Base-by-base conservation (phyloP, 2,797 vertebrate genomes). In the Psittacula echo region DNA sequence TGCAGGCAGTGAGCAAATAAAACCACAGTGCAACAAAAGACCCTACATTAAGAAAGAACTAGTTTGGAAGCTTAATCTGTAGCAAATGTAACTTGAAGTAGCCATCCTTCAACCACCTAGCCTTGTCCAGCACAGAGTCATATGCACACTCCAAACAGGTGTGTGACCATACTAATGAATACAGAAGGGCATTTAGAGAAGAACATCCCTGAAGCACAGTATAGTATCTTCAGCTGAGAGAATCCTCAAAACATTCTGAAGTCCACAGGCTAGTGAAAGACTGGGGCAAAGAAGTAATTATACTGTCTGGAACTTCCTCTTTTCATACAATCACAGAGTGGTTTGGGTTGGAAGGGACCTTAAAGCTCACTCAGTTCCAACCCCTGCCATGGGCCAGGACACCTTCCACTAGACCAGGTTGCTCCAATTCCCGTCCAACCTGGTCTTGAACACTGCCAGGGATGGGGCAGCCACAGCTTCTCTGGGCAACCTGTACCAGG, bases 41-140 rank as follows among this genome's bases (percentile, higher is more conserved):
- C 53, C 23, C 15, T 72, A 66, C 27, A 62, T 15, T 41, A 71
- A 26, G 23, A 67, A 29, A 61, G 30, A 68, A 23, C 3, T 58
- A 19, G 3, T 42, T 62, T 20, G 44, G 39, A 74, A 78, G 22
- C 3, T 44, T 66, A 39, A 45, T 10, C 7, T 48, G 6, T 22
- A 37, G 37, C 19, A 87, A 58, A 19, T 9, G 53, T 13, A 11
- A 41, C 4, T 30, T 45, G 41, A 81, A 93, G 41, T 9, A 37
- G 11, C 29, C 6, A 2, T 44, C 22, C 30, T 70, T 70, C 14
- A 14, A 20, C 7, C 13, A 1, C 2, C 13, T 6, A 13, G 5
- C 6, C 1, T 6, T 58, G 24, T 9, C 39, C 37, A 9, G 12
- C 21, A 66, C 9, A 47, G 5, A 29, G 19, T 29, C 17, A 22